phyloP scores from a whole-genome alignment of 2,113 vertebrate species.

The Percina caprodes region DNA sequence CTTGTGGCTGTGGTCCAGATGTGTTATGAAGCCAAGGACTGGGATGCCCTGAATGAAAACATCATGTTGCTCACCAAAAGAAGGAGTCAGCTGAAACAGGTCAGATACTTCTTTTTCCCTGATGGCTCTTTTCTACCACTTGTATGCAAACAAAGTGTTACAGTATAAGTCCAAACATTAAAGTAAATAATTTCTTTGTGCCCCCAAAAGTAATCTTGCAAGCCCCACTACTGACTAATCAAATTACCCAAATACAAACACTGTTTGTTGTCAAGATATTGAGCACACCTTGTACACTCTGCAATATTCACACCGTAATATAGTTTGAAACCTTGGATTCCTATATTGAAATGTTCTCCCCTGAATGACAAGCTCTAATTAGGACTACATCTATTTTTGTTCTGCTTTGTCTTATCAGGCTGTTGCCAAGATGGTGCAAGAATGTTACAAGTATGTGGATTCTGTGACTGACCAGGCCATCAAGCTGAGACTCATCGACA shows the following conservation, averaged over 20 bases:
- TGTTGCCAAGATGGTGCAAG: conserved; percentile 99
- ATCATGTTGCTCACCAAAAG: conserved; percentile 97
- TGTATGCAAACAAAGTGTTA: neutral
- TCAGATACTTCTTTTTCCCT: conserved; percentile 55
- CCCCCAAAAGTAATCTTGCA: neutral
- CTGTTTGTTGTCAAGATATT: neutral
- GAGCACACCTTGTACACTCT: neutral
- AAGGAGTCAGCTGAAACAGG: conserved; percentile 98
- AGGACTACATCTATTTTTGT: neutral
- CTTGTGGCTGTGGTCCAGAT: conserved; percentile 97
- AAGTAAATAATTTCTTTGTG: neutral
- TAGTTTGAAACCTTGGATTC: neutral
- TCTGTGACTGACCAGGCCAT: conserved; percentile 90
- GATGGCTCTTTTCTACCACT: neutral
- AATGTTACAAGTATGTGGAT: conserved; percentile 96
- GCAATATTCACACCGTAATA: neutral
- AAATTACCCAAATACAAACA: neutral
- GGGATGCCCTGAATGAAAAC: conserved; percentile 98
- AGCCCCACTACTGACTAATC: neutral
- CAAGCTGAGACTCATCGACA: conserved; percentile 96
- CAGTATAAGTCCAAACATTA: neutral
- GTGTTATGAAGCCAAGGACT: conserved; percentile 97
- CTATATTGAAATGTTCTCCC: neutral
- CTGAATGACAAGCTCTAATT: neutral
- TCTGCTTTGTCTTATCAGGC: conserved; percentile 83